phyloP scores from a whole-genome alignment of 2,797 vertebrate genomes.

The Pseudomugil gertrudae region DNA sequence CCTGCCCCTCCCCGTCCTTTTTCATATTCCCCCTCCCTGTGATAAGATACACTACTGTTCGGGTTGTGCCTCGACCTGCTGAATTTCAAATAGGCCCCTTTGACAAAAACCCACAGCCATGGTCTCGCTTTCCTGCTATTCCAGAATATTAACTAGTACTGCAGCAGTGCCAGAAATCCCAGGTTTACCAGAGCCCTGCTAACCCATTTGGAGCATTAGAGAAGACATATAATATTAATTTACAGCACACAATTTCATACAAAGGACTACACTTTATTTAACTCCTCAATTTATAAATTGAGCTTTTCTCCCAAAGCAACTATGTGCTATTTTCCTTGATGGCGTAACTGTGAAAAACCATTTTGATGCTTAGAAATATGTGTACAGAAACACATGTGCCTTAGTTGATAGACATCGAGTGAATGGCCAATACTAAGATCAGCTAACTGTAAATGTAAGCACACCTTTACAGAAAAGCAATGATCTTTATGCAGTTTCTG shows the following conservation, averaged over 20 bases:
- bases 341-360: background rate
- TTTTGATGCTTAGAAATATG: no score
- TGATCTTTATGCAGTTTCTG: background rate
- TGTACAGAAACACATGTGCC: no score
- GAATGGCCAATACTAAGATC: no score
- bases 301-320: background rate
- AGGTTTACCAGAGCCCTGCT: constrained; percentile 25
- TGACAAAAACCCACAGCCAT: constrained; percentile 58
- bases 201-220: constrained; percentile 27
- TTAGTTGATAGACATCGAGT: no score
- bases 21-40: constrained; percentile 53
- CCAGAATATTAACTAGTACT: constrained; percentile 72
- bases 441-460: no score
- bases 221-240: background rate
- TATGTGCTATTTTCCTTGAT: background rate
- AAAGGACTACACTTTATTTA: background rate
- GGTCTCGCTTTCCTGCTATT: constrained; percentile 58
- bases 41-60: constrained; percentile 74
- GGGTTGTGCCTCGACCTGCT: constrained; percentile 64
- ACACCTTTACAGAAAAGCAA: background rate
- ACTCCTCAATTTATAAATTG: background rate
- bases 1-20: constrained; percentile 27
- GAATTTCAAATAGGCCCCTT: constrained; percentile 76
- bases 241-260: background rate
- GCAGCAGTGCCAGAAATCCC: constrained; percentile 43